These are phyloP conservation scores for Smutsia temminckii DNA, from an alignment of 2,797 vertebrate genomes.

Conservation along the genomic window DNA sequence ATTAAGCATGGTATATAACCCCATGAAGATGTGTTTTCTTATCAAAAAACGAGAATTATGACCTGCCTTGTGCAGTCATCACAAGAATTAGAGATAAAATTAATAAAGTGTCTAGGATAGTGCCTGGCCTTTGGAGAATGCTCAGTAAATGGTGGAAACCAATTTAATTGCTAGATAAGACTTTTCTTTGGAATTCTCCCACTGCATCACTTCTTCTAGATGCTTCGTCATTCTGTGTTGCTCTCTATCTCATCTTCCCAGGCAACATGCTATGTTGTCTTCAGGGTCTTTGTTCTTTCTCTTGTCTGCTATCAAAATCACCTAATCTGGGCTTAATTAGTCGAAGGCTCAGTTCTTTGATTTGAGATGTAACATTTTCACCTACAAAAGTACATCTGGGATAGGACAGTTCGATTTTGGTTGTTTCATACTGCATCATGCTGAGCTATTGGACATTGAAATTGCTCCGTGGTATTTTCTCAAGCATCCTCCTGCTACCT, in stretches of 20 bases:
- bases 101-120: neutral
- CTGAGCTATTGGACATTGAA: neutral
- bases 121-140: neutral
- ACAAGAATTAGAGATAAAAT: constrained; percentile 25
- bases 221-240: neutral
- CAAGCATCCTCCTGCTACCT: neutral
- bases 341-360: neutral
- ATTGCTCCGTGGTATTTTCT: neutral
- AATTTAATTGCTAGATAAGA: neutral
- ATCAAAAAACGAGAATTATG: neutral
- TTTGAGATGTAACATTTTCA: neutral
- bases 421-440: neutral
- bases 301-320: neutral
- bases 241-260: neutral
- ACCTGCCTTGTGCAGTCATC: neutral
- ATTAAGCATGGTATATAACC: neutral
- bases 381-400: neutral
- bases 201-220: neutral
- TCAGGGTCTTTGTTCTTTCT: neutral
- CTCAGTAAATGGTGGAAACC: neutral
- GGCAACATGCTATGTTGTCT: neutral
- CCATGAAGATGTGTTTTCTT: neutral
- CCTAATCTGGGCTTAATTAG: neutral
- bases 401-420: neutral
- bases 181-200: neutral